Percentiles rank a stretch among this genome's conserved stretches.
Conservation (phyloP, 1,140 invertebrate species). For the Euschistus heros region DNA sequence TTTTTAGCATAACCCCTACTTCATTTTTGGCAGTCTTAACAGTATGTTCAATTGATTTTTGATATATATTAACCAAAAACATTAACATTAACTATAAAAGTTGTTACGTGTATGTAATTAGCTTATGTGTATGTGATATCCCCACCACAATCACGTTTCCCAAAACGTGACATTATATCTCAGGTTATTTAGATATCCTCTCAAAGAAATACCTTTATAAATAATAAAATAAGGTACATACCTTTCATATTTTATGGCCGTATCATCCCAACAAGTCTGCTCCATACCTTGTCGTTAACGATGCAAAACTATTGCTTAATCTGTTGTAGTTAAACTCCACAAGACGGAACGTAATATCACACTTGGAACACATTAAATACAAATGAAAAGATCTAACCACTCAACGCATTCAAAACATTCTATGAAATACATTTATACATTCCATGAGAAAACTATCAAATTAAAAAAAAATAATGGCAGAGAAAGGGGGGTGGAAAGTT, state of each 20-base stretch:
- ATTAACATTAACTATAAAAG: conserved; percentile 2
- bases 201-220: background rate
- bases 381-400: no score
- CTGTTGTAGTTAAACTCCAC: no score
- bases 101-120: conserved; percentile 10
- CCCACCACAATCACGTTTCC: conserved; percentile 15
- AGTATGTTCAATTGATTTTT: background rate
- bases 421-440: no score
- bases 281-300: background rate
- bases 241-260: conserved; percentile 9
- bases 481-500: no score
- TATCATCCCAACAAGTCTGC: conserved; percentile 4
- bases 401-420: no score
- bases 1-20: background rate
- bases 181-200: background rate
- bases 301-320: no score
- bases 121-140: conserved; percentile 2
- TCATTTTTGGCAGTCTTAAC: background rate
- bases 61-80: background rate
- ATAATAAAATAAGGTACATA: background rate
- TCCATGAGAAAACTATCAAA: no score
- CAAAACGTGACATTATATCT: conserved; percentile 14
- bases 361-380: no score
- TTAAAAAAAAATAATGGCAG: no score
- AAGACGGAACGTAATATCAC: no score